phyloP scores from a whole-genome alignment of 2,797 vertebrate genomes.

The Notamacropus eugenii region DNA sequence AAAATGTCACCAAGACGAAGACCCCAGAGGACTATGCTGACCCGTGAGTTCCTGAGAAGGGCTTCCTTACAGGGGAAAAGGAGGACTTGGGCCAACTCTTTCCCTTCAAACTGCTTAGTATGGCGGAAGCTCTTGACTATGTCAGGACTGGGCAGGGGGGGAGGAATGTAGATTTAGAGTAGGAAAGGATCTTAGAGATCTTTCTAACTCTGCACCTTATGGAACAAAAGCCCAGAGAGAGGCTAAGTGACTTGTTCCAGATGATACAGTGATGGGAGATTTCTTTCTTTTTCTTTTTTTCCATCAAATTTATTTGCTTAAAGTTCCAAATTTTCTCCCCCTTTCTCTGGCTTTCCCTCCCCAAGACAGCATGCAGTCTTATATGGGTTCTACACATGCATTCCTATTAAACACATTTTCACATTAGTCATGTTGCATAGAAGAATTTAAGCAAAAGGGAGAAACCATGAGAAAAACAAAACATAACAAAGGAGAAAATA shows the following conservation, averaged over 20 bases:
- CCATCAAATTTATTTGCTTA: too few relatives aligned
- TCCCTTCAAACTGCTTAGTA: not conserved
- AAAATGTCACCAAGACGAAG: slow-evolving; percentile 93
- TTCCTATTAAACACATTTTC: too few relatives aligned
- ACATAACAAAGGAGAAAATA: too few relatives aligned
- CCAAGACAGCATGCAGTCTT: too few relatives aligned
- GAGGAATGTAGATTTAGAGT: not conserved
- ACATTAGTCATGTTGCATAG: too few relatives aligned
- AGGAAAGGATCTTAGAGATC: not conserved
- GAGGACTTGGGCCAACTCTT: not conserved
- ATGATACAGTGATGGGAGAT: not conserved
- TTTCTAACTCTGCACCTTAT: slow-evolving; percentile 30
- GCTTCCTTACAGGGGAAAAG: not conserved
- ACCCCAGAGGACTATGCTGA: slow-evolving; percentile 92
- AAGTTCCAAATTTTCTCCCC: too few relatives aligned
- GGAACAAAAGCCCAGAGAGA: not conserved
- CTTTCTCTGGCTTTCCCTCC: too few relatives aligned
- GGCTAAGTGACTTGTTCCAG: not conserved
- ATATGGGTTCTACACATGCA: too few relatives aligned
- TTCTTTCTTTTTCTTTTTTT: too few relatives aligned
- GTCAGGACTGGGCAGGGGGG: not conserved
- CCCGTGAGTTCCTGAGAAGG: slow-evolving; percentile 84
- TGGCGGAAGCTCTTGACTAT: too few relatives aligned
- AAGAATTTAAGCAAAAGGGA: too few relatives aligned
- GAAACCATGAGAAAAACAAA: too few relatives aligned